These are phyloP conservation scores for Sebastes steindachneri DNA, from an alignment of 2,797 vertebrate species.

Conservation along the genomic window DNA sequence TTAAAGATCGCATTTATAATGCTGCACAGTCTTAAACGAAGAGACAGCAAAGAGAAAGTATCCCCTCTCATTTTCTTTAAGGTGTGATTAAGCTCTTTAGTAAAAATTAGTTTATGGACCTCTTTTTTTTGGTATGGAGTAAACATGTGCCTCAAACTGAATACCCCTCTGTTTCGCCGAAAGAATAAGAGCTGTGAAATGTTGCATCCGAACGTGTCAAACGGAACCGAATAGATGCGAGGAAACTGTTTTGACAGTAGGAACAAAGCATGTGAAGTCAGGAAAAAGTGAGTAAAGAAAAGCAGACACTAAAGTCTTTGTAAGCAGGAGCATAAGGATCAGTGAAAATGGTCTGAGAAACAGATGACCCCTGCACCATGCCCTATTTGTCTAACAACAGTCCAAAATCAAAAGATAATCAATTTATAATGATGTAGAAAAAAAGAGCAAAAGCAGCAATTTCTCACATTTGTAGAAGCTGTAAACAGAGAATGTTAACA, in stretches of 20 bases:
- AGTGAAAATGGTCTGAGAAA: neutral
- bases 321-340: neutral
- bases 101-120: slow-evolving; percentile 7
- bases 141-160: slow-evolving; percentile 11
- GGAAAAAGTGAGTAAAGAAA: slow-evolving; percentile 6
- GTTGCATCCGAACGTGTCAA: slow-evolving; percentile 19
- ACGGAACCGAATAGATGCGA: slow-evolving; percentile 1
- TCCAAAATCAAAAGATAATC: neutral
- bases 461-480: neutral
- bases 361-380: neutral
- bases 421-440: neutral
- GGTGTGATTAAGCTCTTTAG: neutral
- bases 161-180: neutral
- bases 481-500: neutral
- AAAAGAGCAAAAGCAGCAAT: neutral
- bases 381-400: neutral
- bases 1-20: slow-evolving; percentile 70
- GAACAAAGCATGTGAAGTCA: slow-evolving; percentile 8
- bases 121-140: neutral
- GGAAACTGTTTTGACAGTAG: slow-evolving; percentile 27
- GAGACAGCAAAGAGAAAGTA: slow-evolving; percentile 20
- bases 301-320: neutral
- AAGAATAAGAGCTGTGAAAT: slow-evolving; percentile 7
- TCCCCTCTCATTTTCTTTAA: slow-evolving; percentile 10
- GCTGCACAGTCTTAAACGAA: slow-evolving; percentile 46